Evolutionary conservation across 2,113 vertebrate genomes (phyloP).

Genomic region (Leptosomus discolor): DNA sequence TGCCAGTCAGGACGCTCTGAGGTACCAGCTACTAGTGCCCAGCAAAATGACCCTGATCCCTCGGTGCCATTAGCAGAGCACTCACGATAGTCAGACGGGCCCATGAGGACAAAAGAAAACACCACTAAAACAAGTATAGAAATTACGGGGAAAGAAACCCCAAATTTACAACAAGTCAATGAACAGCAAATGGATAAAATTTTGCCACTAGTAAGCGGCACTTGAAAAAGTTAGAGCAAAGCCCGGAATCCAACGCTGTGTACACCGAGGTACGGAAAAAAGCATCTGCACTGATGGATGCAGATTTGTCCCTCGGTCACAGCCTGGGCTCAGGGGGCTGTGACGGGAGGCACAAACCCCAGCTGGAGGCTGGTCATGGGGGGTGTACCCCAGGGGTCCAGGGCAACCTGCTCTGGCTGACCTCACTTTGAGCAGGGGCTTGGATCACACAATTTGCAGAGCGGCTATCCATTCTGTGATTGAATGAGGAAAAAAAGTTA

Average conservation of each 20-base stretch:
- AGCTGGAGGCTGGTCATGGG: neutral
- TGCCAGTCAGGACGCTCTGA: neutral
- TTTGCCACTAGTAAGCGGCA: neutral
- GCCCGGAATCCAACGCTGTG: neutral
- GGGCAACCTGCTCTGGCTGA: neutral
- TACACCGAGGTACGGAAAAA: neutral
- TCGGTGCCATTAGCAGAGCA: neutral
- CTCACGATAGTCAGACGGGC: neutral
- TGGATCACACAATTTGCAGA: neutral
- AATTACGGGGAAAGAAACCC: fast-evolving
- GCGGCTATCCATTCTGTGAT: neutral
- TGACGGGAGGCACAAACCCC: neutral
- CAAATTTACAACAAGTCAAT: neutral
- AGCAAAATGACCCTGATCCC: neutral
- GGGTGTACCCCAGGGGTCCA: neutral
- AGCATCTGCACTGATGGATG: neutral
- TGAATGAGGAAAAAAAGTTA: neutral
- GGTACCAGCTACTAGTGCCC: neutral
- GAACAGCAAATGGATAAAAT: neutral
- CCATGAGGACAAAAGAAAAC: neutral
- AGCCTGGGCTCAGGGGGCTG: neutral
- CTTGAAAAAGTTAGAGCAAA: neutral
- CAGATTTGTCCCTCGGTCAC: neutral
- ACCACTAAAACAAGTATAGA: neutral
- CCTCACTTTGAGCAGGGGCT: fast-evolving